These are phyloP conservation scores for Clarias pachynema DNA, from an alignment of 2,797 vertebrate genomes.

Conservation along the genomic window DNA sequence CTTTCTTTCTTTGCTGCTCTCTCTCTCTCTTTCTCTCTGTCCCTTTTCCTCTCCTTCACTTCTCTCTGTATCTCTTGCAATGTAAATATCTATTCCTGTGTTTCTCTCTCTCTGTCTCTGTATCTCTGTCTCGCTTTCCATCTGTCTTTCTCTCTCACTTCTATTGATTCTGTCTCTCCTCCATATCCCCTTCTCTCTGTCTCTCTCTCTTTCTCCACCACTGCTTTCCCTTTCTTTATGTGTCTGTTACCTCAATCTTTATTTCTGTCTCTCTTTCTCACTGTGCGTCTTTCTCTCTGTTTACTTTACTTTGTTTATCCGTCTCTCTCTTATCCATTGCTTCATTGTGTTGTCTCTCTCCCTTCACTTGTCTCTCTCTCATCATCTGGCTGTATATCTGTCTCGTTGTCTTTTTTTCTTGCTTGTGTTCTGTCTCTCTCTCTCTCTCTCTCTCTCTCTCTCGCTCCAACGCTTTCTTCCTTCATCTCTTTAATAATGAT, in stretches of 20 bases:
- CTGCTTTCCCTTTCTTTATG: background rate
- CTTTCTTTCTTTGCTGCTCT: background rate
- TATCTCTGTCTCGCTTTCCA: no score
- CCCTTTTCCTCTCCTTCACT: background rate
- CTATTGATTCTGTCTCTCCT: no score
- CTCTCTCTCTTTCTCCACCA: background rate
- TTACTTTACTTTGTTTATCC: no score
- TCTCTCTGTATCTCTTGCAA: background rate
- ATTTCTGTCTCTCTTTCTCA: no score
- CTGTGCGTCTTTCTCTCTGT: conserved; percentile 9
- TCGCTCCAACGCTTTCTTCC: conserved; percentile 35
- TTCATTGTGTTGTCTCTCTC: no score
- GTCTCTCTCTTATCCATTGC: conserved; percentile 10
- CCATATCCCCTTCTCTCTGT: background rate
- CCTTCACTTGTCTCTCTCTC: background rate
- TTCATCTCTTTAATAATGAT: conserved; percentile 49
- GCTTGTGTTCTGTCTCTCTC: no score
- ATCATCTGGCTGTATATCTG: conserved; percentile 6
- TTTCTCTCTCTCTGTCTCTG: background rate
- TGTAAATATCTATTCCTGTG: background rate
- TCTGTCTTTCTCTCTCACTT: background rate
- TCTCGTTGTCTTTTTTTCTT: background rate
- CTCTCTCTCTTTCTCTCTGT: background rate
- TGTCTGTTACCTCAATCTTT: background rate
- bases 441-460: background rate